Base-by-base conservation (phyloP, 2,888 invertebrate genomes). In the Anoncus sp. region DNA sequence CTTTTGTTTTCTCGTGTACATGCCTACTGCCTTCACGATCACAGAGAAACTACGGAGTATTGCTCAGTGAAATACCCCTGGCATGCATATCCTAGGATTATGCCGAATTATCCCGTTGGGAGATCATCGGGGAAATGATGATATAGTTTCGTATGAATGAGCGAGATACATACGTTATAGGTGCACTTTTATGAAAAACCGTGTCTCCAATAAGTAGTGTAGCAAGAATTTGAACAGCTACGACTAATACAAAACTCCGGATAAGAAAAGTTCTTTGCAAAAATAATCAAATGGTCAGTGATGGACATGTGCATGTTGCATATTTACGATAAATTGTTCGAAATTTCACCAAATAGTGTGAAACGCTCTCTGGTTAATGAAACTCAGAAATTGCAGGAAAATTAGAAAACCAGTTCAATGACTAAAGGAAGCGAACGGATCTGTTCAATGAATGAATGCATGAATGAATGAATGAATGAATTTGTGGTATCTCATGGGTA, bases 401-500 rank as follows among this genome's bases (percentile, higher is more conserved):
- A 43, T 18, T 9, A 43, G 38, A 38, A 18, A 59, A 43, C 45
- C 27, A 16, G 20, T 40, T 40, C 24, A 43, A 31, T 22, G 57
- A 57, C 47, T 24, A 35, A 18, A 43, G 40, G 18, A 3, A 5
- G 9, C n/a, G n/a, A 55, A 62, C 49, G 38, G 35, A 57, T 20
- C 57, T 45, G 53, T 18, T 22, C 69, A 20, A 53, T 43, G n/a
- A 57, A 69, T 40, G 57, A 38, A 60, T 22, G 47, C 35, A 40
- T n/a, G 53, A 18, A 53, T 38, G n/a, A 49, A 67, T 53, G 24
- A 75, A 71, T 51, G 31, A 53, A 53, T 53, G 53, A 66, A 51
- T 66, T 66, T 20, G 27, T n/a, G 20, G 67, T 6, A n/a, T 57
- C 31, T 40, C 12, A n/a, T 27, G 24, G 22, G 43, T 10, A 53